Evolutionary conservation across 2,888 invertebrate species (phyloP).

Genomic region (Ganaspis brasiliensis): DNA sequence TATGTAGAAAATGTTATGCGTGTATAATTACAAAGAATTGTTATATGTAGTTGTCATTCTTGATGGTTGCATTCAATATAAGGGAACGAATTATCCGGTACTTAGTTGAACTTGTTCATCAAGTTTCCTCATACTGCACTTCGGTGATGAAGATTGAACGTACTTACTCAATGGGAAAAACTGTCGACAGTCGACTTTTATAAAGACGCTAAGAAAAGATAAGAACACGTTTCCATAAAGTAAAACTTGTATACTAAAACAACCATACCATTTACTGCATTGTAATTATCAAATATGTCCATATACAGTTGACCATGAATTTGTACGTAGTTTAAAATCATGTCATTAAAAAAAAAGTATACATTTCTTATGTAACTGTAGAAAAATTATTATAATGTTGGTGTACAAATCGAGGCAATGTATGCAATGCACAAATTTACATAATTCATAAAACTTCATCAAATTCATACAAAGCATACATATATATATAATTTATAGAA

Average conservation of each 20-base stretch:
- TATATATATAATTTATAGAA: too few relatives aligned
- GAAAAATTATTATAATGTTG: neutral
- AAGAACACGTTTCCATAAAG: neutral
- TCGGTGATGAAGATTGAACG: slow-evolving; percentile 3
- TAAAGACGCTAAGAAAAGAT: slow-evolving; percentile 4
- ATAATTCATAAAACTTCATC: too few relatives aligned
- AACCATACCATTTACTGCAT: slow-evolving; percentile 4
- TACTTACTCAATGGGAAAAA: neutral
- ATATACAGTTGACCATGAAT: neutral
- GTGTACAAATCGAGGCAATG: too few relatives aligned
- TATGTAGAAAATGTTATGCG: too few relatives aligned
- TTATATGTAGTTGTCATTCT: too few relatives aligned
- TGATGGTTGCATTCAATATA: too few relatives aligned
- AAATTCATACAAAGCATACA: too few relatives aligned
- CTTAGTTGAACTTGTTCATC: slow-evolving; percentile 11
- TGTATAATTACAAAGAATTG: too few relatives aligned
- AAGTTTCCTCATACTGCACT: neutral
- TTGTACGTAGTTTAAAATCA: neutral
- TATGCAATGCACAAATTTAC: too few relatives aligned
- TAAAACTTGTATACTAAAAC: neutral
- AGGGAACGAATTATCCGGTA: slow-evolving; percentile 5
- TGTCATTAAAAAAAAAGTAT: neutral
- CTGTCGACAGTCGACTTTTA: slow-evolving; percentile 1
- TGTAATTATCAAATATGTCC: neutral
- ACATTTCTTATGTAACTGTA: neutral